Evolutionary conservation across 2,888 invertebrate genomes (phyloP).

Genomic region (Phragmatobia fuliginosa): DNA sequence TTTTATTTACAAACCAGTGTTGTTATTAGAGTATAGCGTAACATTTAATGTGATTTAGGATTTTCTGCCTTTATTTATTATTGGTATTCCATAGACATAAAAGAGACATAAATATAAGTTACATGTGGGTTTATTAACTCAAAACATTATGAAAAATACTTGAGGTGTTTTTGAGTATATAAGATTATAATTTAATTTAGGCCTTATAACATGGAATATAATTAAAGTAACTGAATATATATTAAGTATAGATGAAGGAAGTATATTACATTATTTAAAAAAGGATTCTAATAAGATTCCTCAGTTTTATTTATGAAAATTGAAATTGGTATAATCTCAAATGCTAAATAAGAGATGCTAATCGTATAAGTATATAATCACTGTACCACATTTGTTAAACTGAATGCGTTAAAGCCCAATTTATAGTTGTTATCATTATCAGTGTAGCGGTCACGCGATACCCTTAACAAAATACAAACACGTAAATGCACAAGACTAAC

Average conservation of each 20-base stretch:
- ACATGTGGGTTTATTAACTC: too few species aligned
- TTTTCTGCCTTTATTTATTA: too few species aligned
- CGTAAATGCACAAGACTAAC: not conserved
- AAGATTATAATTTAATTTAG: not conserved
- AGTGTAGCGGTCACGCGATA: slow-evolving; percentile 38
- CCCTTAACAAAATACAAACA: slow-evolving; percentile 16
- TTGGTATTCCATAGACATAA: too few species aligned
- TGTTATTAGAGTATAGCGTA: too few species aligned
- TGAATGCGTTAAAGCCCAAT: slow-evolving; percentile 6
- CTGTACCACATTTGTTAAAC: not conserved
- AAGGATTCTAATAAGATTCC: not conserved
- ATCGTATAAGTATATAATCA: not conserved
- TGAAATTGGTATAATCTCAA: not conserved
- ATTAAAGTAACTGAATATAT: not conserved
- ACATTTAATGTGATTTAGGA: too few species aligned
- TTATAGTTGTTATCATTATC: slow-evolving; percentile 24
- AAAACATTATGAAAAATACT: too few species aligned
- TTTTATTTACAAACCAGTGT: too few species aligned
- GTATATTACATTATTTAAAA: not conserved
- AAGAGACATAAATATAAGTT: too few species aligned
- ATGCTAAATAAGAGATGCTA: not conserved
- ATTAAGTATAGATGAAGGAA: not conserved
- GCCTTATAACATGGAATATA: not conserved
- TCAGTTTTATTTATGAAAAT: not conserved
- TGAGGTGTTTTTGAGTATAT: too few species aligned